These are phyloP conservation scores for Abramis brama DNA, from an alignment of 2,113 vertebrate genomes.

Conservation along the genomic window DNA sequence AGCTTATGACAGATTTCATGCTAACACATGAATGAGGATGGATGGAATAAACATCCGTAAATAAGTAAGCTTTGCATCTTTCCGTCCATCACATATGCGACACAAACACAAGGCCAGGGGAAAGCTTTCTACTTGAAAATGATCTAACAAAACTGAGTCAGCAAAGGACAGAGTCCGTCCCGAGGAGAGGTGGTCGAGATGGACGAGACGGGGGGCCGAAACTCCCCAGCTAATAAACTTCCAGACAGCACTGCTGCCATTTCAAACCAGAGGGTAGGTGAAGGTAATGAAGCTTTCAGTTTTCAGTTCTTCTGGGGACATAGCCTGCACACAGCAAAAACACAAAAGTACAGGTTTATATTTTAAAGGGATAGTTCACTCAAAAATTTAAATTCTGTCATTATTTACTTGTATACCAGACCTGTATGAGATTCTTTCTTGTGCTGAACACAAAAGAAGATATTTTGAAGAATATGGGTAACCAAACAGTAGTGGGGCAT, in stretches of 20 bases:
- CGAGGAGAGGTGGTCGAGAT: slow-evolving; percentile 43
- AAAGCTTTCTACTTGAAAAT: slow-evolving; percentile 28
- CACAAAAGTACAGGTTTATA: too few relatives aligned
- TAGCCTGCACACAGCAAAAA: not conserved
- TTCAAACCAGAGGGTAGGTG: slow-evolving; percentile 56
- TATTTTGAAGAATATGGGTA: too few relatives aligned
- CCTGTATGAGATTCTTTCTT: too few relatives aligned
- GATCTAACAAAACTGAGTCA: slow-evolving; percentile 56
- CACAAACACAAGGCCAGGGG: not conserved
- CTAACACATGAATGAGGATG: not conserved
- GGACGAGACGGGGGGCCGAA: slow-evolving; percentile 52
- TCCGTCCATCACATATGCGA: not conserved
- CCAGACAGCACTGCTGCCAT: slow-evolving; percentile 32
- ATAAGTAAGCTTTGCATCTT: not conserved
- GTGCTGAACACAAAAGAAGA: too few relatives aligned
- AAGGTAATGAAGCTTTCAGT: slow-evolving; percentile 46
- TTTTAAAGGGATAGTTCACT: too few relatives aligned
- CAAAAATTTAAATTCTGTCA: too few relatives aligned
- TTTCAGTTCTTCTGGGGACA: too few relatives aligned
- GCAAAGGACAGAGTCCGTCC: slow-evolving; percentile 53
- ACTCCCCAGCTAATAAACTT: slow-evolving; percentile 45
- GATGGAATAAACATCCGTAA: not conserved
- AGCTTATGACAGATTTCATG: not conserved
- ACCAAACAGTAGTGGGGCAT: too few relatives aligned
- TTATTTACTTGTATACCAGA: too few relatives aligned